Evolutionary conservation across 2,797 vertebrate species (phyloP), one percentile per base, ranked within the genome.

Genomic region (Epinephelus coioides): DNA sequence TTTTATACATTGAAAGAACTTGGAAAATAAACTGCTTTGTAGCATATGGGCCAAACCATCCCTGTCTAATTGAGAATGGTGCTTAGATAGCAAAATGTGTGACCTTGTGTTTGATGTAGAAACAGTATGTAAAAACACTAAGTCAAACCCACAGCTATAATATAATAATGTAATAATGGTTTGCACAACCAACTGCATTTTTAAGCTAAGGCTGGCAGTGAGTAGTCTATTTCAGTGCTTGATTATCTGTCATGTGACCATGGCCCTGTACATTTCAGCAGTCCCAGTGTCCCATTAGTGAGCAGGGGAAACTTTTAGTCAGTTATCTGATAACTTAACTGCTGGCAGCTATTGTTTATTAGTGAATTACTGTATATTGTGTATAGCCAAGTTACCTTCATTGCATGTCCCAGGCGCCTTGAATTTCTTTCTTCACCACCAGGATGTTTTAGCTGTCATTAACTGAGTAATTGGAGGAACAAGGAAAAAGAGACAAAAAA

Each of bases 391-490:
- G 34, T 40, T 25, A 43, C 49, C 25, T 23, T 14, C 21, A 40
- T 34, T 10, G 5, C 18, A n/a, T 19, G 2, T 34, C 38, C 47
- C 27, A 40, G 43, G 2, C 10, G 18, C 3, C 19, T 73, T 47
- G 17, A 27, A 50, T 67, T 53, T 59, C 3, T 50, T 75, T 61
- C 50, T 21, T 21, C 15, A 49, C 4, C 5, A 49, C 6, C 18
- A 47, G 23, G 9, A 70, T 62, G 69, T 50, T 74, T 60, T n/a
- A 38, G n/a, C 27, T 53, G 17, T 80, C 70, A 73, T 76, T 73
- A 73, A 54, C 75, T 21, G 34, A 84, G 40, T 75, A 72, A 89
- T 23, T 64, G 71, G 61, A 62, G 46, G 57, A 62, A 54, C 40
- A 43, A 75, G 21, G 40, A 46, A 67, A 69, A 73, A 46, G 17